phyloP scores from a whole-genome alignment of 1,140 invertebrate species.

The Brachionus manjavacas region DNA sequence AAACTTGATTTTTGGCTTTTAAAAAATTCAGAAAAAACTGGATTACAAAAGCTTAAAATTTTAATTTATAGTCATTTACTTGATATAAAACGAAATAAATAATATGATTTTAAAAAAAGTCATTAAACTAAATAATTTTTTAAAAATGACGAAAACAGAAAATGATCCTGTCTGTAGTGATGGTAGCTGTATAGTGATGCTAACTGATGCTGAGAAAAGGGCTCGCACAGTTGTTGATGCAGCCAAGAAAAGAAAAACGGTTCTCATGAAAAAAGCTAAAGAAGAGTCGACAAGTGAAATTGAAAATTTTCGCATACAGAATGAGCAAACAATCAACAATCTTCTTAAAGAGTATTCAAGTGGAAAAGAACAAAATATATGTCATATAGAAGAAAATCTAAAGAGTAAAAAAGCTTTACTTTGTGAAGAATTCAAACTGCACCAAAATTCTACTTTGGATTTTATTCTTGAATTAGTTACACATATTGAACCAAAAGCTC shows the following conservation, averaged over 20 bases:
- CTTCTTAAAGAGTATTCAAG: background rate
- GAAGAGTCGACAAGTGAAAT: slow-evolving; percentile 10
- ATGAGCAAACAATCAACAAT: background rate
- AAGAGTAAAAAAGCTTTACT: background rate
- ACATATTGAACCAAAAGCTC: slow-evolving; percentile 5
- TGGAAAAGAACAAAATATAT: background rate
- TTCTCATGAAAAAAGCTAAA: slow-evolving; percentile 26
- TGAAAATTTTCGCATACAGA: background rate
- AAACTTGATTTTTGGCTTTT: too few species aligned
- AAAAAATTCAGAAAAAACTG: background rate
- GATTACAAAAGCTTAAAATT: background rate
- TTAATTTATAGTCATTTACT: background rate
- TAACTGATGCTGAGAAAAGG: slow-evolving; percentile 37
- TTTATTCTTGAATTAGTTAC: background rate
- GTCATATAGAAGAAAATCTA: background rate
- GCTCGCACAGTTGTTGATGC: background rate
- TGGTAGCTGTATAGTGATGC: slow-evolving; percentile 18
- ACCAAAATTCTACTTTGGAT: background rate
- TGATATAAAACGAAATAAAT: background rate
- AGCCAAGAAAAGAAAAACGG: slow-evolving; percentile 12
- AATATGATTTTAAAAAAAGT: background rate
- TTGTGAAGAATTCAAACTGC: background rate
- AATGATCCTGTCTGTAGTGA: background rate
- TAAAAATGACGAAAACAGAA: background rate
- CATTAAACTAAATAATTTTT: background rate